Evolutionary conservation across 2,888 invertebrate species (phyloP).

Genomic region (Agriopis marginaria): DNA sequence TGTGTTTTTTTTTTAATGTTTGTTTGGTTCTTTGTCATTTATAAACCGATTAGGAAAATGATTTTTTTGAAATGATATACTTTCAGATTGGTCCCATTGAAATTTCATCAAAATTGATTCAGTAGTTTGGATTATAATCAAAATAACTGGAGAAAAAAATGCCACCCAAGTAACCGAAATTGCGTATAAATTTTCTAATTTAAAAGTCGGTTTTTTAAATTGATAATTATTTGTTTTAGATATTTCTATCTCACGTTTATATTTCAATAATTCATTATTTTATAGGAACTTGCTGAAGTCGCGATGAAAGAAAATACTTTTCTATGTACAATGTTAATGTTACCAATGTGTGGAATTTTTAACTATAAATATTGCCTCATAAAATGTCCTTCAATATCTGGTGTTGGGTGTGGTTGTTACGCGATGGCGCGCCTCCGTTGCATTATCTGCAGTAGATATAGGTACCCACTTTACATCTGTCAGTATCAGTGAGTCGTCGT

Average conservation of each 20-base stretch:
- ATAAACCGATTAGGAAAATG: no score
- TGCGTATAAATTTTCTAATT: no score
- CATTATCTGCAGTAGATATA: constrained; percentile 16
- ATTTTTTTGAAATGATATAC: no score
- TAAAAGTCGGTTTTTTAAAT: no score
- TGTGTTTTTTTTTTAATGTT: no score
- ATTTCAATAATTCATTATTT: no score
- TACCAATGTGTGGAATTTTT: background rate
- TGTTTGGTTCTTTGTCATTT: no score
- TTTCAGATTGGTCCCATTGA: no score
- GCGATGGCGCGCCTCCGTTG: constrained; percentile 59
- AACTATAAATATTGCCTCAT: background rate
- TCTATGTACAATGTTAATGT: background rate
- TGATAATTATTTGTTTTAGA: background rate
- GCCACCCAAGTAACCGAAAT: no score
- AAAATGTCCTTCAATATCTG: constrained; percentile 4
- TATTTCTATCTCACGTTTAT: background rate
- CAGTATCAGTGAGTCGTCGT: constrained; percentile 25
- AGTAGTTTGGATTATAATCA: no score
- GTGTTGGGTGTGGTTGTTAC: constrained; percentile 51
- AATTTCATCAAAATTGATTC: no score
- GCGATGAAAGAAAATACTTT: background rate
- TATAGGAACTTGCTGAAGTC: background rate
- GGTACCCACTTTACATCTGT: constrained; percentile 17
- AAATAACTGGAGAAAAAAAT: no score